Percentiles rank a stretch among this genome's conserved stretches.
Conservation (phyloP, 2,888 invertebrate species). For the Syritta pipiens region DNA sequence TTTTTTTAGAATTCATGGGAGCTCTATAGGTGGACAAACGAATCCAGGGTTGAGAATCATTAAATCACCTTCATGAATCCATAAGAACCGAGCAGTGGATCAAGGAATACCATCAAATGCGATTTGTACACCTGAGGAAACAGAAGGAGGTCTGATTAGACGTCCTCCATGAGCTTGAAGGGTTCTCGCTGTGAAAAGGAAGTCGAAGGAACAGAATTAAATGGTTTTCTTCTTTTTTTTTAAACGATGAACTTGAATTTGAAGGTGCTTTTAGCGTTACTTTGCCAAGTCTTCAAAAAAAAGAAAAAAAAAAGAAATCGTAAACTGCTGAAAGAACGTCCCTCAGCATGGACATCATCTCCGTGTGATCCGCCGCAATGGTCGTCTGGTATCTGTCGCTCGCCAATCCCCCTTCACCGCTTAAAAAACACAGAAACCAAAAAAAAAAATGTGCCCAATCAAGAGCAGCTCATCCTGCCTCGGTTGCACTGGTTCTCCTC, state of each 20-base stretch:
- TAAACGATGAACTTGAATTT: neutral
- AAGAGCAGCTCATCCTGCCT: conserved; percentile 76
- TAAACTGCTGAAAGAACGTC: neutral
- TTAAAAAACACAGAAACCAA: conserved; percentile 64
- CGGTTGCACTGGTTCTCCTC: conserved; percentile 85
- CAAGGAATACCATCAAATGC: conserved; percentile 14
- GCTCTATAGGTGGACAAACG: neutral
- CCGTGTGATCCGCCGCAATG: too few species aligned
- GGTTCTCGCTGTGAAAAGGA: conserved; percentile 5
- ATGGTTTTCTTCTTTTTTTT: neutral
- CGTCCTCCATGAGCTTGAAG: conserved; percentile 1
- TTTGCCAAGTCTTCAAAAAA: neutral
- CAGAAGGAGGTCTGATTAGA: neutral
- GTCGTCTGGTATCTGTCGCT: too few species aligned
- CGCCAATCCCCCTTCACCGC: conserved; percentile 6
- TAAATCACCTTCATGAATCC: neutral
- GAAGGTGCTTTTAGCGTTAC: conserved; percentile 31
- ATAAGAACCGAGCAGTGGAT: neutral
- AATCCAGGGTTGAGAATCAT: conserved; percentile 5
- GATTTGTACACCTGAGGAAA: neutral
- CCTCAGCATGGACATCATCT: conserved; percentile 1
- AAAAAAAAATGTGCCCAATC: conserved; percentile 72
- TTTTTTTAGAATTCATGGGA: neutral
- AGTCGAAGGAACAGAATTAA: conserved; percentile 2
- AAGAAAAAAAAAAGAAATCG: neutral